Conservation (phyloP, 1,140 invertebrate species). For the Drosophila nannoptera region DNA sequence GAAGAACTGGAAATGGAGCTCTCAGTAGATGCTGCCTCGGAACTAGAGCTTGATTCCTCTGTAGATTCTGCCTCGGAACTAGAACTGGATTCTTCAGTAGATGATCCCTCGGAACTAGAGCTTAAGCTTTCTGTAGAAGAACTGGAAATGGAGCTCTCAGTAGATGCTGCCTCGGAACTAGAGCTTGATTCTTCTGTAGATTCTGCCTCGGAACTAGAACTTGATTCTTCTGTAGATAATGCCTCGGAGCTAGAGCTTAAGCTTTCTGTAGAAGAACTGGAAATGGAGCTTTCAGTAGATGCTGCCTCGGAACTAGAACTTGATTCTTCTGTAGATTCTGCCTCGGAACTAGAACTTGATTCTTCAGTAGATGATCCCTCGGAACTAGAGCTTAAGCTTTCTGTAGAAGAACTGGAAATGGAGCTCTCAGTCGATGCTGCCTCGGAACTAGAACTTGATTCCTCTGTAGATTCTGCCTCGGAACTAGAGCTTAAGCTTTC, state of each 20-base stretch:
- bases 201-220: not conserved
- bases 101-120: conserved; percentile 4
- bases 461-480: not conserved
- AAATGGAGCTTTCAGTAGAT: conserved; percentile 1
- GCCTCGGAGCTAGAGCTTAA: not conserved
- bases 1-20: too few relatives aligned
- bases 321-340: not conserved
- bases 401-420: not conserved
- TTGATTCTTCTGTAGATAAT: not conserved
- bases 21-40: not conserved
- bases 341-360: not conserved
- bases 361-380: not conserved
- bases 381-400: not conserved
- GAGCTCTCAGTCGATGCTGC: not conserved
- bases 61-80: not conserved
- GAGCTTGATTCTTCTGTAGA: not conserved
- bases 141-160: not conserved
- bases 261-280: not conserved
- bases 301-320: not conserved
- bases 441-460: not conserved
- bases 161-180: not conserved
- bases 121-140: not conserved
- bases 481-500: not conserved
- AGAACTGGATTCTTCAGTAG: conserved; percentile 3
- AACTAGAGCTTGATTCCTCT: not conserved